These are phyloP conservation scores for Pterostichus niger DNA, from an alignment of 2,888 invertebrate species.

Conservation along the genomic window DNA sequence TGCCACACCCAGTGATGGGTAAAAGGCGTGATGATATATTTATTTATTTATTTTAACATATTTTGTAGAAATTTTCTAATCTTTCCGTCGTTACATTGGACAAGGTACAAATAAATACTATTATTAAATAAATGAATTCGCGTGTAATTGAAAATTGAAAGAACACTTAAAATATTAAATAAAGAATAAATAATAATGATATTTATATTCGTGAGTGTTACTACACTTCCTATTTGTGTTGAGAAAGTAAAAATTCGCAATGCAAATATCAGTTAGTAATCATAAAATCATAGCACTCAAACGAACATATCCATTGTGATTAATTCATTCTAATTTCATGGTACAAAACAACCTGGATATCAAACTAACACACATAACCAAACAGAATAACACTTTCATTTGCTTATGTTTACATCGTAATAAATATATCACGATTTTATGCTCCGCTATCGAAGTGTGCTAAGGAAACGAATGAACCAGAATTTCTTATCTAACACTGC, in stretches of 20 bases:
- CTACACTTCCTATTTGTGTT: not conserved
- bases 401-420: not conserved
- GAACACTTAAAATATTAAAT: not conserved
- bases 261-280: slow-evolving; percentile 14
- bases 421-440: too few species aligned
- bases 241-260: slow-evolving; percentile 4
- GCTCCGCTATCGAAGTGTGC: too few species aligned
- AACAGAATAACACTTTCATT: slow-evolving; percentile 13
- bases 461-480: too few species aligned
- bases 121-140: too few species aligned
- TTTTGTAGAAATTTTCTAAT: too few species aligned
- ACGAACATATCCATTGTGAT: slow-evolving; percentile 27
- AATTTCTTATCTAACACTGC: too few species aligned
- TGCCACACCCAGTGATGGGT: too few species aligned
- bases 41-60: too few species aligned
- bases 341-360: not conserved
- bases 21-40: too few species aligned
- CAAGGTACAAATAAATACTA: too few species aligned
- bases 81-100: too few species aligned
- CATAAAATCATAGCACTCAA: not conserved
- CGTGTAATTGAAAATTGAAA: too few species aligned
- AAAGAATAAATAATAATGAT: slow-evolving; percentile 7
- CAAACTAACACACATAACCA: not conserved
- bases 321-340: slow-evolving; percentile 31
- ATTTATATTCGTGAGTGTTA: not conserved